These are phyloP conservation scores for Drosophila pachea DNA, from an alignment of 1,140 invertebrate species.

Conservation along the genomic window DNA sequence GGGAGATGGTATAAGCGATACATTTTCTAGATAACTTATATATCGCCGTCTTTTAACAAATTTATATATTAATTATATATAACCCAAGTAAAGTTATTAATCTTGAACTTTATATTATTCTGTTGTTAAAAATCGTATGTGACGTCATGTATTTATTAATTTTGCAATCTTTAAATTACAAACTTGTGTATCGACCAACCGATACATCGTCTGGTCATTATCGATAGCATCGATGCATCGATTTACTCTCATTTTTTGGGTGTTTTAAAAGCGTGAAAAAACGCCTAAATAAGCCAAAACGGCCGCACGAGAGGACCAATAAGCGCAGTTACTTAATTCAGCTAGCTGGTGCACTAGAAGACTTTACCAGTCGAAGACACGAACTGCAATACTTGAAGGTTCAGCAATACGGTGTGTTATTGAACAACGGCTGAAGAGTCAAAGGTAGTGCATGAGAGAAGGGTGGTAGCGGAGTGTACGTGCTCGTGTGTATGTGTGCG, in stretches of 20 bases:
- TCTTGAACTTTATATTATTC: no score
- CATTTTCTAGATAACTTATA: not conserved
- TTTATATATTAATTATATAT: not conserved
- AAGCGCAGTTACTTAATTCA: slow-evolving; percentile 45
- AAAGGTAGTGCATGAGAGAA: slow-evolving; percentile 31
- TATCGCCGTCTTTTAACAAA: not conserved
- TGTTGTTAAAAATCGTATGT: not conserved
- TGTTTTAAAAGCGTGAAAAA: slow-evolving; percentile 73
- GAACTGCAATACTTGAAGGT: slow-evolving; percentile 19
- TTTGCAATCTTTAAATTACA: not conserved
- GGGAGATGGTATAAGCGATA: slow-evolving; percentile 5
- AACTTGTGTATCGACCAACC: not conserved
- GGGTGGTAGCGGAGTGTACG: slow-evolving; percentile 49
- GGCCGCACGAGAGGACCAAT: slow-evolving; percentile 39
- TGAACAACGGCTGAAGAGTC: slow-evolving; percentile 53
- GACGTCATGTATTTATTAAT: not conserved
- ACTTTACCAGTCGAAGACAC: slow-evolving; percentile 13
- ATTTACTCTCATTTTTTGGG: slow-evolving; percentile 72
- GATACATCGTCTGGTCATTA: slow-evolving; percentile 42
- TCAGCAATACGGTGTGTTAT: slow-evolving; percentile 56
- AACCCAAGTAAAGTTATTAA: not conserved
- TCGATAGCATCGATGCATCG: slow-evolving; percentile 64
- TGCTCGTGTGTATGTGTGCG: slow-evolving; percentile 48
- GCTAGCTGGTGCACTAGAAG: slow-evolving; percentile 22
- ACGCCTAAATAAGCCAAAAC: slow-evolving; percentile 60